Evolutionary conservation across 2,888 invertebrate genomes (phyloP).

Genomic region (Empis livida): DNA sequence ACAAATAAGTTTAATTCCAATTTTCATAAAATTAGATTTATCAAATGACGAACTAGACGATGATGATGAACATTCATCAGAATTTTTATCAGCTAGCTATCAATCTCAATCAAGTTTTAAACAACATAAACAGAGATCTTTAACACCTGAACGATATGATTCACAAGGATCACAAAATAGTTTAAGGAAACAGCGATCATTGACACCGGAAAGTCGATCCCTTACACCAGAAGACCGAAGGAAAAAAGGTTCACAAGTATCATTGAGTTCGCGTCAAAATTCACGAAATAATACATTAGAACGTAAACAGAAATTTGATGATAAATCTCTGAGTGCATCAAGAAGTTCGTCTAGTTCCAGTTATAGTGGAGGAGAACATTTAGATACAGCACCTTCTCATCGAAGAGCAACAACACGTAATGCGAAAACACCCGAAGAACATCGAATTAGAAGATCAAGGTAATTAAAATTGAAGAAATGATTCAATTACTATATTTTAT

Average conservation of each 20-base stretch:
- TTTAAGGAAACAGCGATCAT: slow-evolving; percentile 28
- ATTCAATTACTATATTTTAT: background rate
- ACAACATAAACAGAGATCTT: slow-evolving; percentile 30
- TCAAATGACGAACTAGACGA: slow-evolving; percentile 44
- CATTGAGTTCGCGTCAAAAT: slow-evolving; percentile 29
- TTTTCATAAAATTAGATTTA: slow-evolving; percentile 27
- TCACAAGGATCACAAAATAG: slow-evolving; percentile 32
- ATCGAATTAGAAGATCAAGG: slow-evolving; percentile 34
- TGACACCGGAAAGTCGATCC: slow-evolving; percentile 34
- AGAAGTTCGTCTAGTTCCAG: slow-evolving; percentile 36
- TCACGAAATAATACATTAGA: slow-evolving; percentile 34
- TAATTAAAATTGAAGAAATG: slow-evolving; percentile 9
- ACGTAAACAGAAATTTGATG: slow-evolving; percentile 28
- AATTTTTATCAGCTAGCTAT: slow-evolving; percentile 29
- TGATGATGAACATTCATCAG: slow-evolving; percentile 33
- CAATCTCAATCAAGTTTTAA: slow-evolving; percentile 29
- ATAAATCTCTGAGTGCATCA: slow-evolving; percentile 29
- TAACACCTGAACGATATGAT: slow-evolving; percentile 34
- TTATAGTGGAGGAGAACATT: slow-evolving; percentile 30
- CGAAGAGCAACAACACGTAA: slow-evolving; percentile 25
- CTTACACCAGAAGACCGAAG: slow-evolving; percentile 34
- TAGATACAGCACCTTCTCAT: slow-evolving; percentile 15
- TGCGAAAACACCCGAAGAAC: slow-evolving; percentile 29
- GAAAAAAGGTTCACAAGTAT: slow-evolving; percentile 26
- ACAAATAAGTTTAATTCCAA: background rate